Base-by-base conservation (phyloP, 2,113 vertebrate species). In the Hippocampus mohnikei region DNA sequence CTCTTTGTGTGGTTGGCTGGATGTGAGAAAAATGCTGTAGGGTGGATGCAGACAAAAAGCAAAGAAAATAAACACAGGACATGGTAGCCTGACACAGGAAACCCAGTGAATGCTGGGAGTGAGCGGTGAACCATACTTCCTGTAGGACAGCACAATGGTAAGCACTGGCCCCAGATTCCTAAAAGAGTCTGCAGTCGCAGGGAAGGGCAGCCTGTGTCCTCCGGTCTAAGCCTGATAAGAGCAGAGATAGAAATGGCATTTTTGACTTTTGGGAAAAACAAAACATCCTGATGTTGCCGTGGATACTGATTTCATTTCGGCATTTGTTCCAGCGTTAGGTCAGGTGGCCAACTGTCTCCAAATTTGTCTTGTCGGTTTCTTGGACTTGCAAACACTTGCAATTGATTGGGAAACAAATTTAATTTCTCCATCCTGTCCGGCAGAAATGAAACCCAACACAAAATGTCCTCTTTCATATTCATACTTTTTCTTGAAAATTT, bases 61-160 rank as follows among this genome's bases (percentile, higher is more conserved):
- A 82, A 91, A 91, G 89, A 93, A 93, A 93, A 93, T 92, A 93
- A 93, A 93, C 90, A 93, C 88, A 90, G 92, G 92, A 93, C 77
- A 70, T 88, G 88, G 85, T 88, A 91, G 92, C 90, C 90, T 93
- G 90, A 93, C 90, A 93, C 92, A 92, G 92, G 92, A 93, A 93
- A 93, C 90, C 88, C 85, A 91, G 74, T 91, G 92, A 93, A 93
- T 93, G 90, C 90, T 93, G 91, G 92, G 92, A 93, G 88, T 90
- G 87, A 90, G 86, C 83, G 66, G 79, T 81, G 81, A 89, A 86
- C 88, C 73, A 63, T 67, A 86, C 84, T 93, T 93, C 92, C 92
- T 91, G 91, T 77, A 88, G 81, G 90, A 90, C 87, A 90, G 91
- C 89, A 93, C 92, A 93, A 93, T 93, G 90, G 90, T 86, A 80